Base-by-base conservation (phyloP, 2,113 vertebrate genomes). In the Cinclus mexicanus region DNA sequence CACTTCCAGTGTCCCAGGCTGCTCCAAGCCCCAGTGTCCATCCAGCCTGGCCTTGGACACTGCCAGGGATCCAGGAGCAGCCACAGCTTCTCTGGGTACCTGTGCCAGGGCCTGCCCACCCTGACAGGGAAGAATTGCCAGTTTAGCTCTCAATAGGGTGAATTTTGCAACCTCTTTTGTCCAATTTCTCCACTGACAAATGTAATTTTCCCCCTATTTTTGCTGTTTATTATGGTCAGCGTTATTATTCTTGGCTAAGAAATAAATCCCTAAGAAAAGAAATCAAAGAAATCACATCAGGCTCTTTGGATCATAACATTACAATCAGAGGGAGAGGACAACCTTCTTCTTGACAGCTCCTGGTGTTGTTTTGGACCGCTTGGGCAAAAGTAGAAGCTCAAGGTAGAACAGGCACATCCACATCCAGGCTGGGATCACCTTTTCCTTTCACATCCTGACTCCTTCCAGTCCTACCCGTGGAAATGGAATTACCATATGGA, bases 1-100 rank as follows among this genome's bases (percentile, higher is more conserved):
- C 53, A 39, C 9, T 75, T 1, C 39, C 21, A 35, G 21, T 2
- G 0, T 21, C 28, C 70, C 69, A 39, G 19, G 39, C 0, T 9
- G 46, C 46, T 75, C 61, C 61, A 0, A 46, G 19, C 28, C 46
- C 20, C 6, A 3, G 8, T 5, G 3, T 49, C 35, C 15, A 10
- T 52, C 28, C 46, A 89, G 0, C 28, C 46, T 31, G 46, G 12
- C 24, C 78, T 41, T 7, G 46, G 29, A 0, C 78, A 61, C 29
- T 55, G 0, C n/a, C 78, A 75, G 46, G 29, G 39, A 53, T 68
- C 16, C 52, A 50, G 53, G 29, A 8, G 20, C 25, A 47, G 29
- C 65, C 57, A 17, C 16, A 79, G 25, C 46, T 53, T 0, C 78
- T 41, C 69, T 60, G 46, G 16, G 46, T 1, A n/a, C 1, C 46